Evolutionary conservation across 2,888 invertebrate species (phyloP), one percentile per base, ranked within the genome.

Genomic region (Ormyrus nitidulus): DNA sequence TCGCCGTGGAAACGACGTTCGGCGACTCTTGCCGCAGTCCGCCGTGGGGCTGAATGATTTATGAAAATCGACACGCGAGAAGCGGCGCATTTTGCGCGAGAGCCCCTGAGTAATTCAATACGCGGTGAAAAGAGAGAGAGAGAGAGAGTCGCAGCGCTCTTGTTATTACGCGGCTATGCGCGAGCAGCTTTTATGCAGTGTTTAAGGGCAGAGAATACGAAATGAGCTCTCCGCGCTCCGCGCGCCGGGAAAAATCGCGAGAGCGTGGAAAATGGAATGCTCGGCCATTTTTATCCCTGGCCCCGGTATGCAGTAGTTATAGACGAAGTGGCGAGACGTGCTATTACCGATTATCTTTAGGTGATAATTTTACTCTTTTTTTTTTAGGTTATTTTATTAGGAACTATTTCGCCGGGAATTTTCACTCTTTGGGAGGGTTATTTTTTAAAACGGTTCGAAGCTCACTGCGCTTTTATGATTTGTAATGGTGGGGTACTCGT

Each of bases 11-110:
- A 9, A 19, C 65, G 51, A 51, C 51, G 51, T 51, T 51, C 65
- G 65, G 53, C 51, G 49, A 51, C 51, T n/a, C n/a, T n/a, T n/a
- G 19, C 34, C 51, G 51, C 7, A 66, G 65, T 6, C 9, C 65
- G 51, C 58, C 77, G 78, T 73, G 65, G 66, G 61, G 44, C 46
- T 13, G 69, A 34, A 83, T 83, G 82, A 83, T 81, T 83, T 82
- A 82, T 82, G 77, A 76, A 83, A 82, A 83, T 83, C 81, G 81
- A 82, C 81, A 81, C 79, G 81, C 77, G 62, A 81, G 77, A 44
- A 48, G 19, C n/a, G 46, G 19, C 11, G 53, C 46, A 44, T 56
- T 69, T 69, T 46, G 58, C 58, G 46, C 34, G 13, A 34, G 34
- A 34, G 34, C 34, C 34, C 34, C 3, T 4, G 34, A 34, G 34